These are phyloP conservation scores for Brachyhypopomus occidentalis DNA, from an alignment of 2,113 vertebrate genomes.

Conservation along the genomic window DNA sequence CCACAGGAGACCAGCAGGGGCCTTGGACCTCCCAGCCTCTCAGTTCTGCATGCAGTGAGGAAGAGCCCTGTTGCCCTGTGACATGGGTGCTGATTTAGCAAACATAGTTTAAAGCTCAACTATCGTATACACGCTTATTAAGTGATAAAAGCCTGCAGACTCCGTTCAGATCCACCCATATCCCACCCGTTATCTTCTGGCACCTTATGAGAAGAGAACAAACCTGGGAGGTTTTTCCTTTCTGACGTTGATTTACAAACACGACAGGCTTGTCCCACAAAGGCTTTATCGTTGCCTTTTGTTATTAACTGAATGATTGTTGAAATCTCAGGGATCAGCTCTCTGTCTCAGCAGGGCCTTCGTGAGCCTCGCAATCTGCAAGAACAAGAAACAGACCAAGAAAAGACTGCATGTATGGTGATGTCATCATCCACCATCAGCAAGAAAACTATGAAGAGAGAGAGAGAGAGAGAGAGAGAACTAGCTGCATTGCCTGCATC, in stretches of 20 bases:
- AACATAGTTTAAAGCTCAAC: background rate
- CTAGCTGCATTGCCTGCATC: constrained; percentile 64
- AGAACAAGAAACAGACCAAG: constrained; percentile 56
- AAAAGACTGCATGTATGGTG: constrained; percentile 57
- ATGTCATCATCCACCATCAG: constrained; percentile 48
- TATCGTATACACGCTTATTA: background rate
- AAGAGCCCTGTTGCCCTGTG: background rate
- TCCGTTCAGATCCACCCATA: background rate
- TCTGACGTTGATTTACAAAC: background rate
- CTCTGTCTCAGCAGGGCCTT: background rate
- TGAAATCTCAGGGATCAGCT: background rate
- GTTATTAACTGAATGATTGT: constrained; percentile 14
- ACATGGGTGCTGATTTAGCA: background rate
- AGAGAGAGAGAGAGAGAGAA: constrained; percentile 66
- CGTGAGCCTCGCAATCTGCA: background rate
- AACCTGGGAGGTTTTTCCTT: constrained; percentile 4
- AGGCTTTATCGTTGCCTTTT: constrained; percentile 9
- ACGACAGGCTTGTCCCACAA: background rate
- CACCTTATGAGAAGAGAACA: constrained; percentile 1
- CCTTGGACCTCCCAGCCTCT: too few species aligned
- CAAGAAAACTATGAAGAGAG: constrained; percentile 70
- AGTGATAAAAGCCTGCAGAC: background rate
- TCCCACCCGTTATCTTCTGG: constrained; percentile 4
- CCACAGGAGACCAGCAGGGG: too few species aligned
- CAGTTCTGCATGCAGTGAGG: background rate